Percentiles rank a stretch among this genome's conserved stretches.
phyloP scores from a whole-genome alignment of 2,797 vertebrate species.

The Sciaenops ocellatus region DNA sequence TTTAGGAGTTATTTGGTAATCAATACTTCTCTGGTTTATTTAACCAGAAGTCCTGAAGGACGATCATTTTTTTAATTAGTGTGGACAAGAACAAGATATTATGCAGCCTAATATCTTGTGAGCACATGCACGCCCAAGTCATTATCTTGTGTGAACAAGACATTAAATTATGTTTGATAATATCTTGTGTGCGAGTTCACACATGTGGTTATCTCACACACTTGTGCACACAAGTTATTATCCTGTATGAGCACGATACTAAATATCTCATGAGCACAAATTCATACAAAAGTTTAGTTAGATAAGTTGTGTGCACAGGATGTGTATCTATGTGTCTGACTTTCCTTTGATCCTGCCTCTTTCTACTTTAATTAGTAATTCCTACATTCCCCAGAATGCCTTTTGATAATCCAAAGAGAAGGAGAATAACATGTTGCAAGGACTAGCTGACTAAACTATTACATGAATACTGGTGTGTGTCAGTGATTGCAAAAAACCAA shows the following conservation, averaged over 20 bases:
- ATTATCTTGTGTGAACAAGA: too few species aligned
- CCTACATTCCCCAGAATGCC: conserved; percentile 5
- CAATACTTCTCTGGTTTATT: not conserved
- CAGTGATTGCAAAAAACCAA: not conserved
- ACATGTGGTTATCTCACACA: not conserved
- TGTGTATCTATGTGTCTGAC: not conserved
- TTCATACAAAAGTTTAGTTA: too few species aligned
- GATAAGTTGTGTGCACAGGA: not conserved
- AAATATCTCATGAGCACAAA: not conserved
- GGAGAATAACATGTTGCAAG: not conserved
- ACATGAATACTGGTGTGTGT: not conserved
- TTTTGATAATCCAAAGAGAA: not conserved
- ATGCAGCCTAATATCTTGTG: not conserved
- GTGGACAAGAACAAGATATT: not conserved
- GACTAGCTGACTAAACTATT: not conserved
- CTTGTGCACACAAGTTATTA: not conserved
- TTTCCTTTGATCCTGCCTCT: not conserved
- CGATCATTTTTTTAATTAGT: not conserved
- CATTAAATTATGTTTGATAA: not conserved
- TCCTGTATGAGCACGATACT: not conserved
- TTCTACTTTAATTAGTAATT: not conserved
- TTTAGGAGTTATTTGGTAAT: not conserved
- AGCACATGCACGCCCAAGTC: not conserved
- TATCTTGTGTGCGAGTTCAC: not conserved
- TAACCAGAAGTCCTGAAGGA: not conserved